These are phyloP conservation scores for Vicugna pacos DNA, from an alignment of 2,113 vertebrate genomes.

Conservation along the genomic window DNA sequence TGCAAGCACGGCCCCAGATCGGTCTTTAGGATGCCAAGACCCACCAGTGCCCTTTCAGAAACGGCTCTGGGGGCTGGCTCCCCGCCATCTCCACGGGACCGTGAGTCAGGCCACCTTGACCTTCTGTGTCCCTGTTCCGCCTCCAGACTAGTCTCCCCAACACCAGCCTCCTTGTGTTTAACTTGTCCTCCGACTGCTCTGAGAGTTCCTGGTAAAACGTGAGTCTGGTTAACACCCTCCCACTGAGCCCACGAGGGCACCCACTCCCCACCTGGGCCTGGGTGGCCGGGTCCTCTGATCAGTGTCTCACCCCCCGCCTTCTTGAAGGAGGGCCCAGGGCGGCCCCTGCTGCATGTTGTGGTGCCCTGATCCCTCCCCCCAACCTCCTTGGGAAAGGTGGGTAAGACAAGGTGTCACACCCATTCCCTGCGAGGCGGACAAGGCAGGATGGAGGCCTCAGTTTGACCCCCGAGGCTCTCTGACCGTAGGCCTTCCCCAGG, in stretches of 20 bases:
- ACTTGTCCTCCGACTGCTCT: background rate
- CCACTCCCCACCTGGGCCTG: background rate
- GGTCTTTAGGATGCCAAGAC: background rate
- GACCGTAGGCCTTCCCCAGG: background rate
- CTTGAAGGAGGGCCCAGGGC: background rate
- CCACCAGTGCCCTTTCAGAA: background rate
- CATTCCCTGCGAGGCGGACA: accelerated
- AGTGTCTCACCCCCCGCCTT: background rate
- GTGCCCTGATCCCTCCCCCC: background rate
- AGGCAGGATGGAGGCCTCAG: background rate
- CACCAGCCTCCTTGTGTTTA: background rate
- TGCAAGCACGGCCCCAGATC: background rate
- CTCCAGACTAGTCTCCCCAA: background rate
- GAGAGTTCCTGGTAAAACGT: background rate
- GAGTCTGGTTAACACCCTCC: background rate
- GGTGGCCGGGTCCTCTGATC: too few relatives aligned
- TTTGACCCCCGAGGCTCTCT: background rate
- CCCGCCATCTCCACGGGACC: accelerated
- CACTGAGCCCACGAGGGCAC: background rate
- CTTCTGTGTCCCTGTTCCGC: background rate
- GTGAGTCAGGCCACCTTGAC: background rate
- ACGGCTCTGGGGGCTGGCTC: background rate
- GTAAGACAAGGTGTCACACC: background rate
- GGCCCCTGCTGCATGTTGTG: too few relatives aligned
- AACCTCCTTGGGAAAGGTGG: background rate